Percentiles rank a stretch among this genome's conserved stretches.
Conservation (phyloP, 2,888 invertebrate genomes). For the Helobdella robusta region DNA sequence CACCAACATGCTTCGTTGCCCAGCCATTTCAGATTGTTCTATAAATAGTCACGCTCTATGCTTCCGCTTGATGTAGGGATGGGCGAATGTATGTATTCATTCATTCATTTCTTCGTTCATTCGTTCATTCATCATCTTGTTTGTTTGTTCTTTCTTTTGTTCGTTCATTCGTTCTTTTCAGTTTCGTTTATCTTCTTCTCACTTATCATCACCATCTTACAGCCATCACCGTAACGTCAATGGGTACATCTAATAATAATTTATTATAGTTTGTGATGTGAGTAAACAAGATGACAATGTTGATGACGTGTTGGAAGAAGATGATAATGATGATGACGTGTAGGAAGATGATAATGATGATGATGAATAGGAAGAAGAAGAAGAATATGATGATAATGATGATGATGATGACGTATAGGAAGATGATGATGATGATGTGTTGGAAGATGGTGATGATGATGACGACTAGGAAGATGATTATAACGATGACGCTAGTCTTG, state of each 20-base stretch:
- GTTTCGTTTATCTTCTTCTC: too few relatives aligned
- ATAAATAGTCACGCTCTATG: slow-evolving; percentile 17
- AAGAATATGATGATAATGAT: background rate
- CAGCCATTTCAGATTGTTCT: background rate
- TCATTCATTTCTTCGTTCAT: too few relatives aligned
- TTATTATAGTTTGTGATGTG: too few relatives aligned
- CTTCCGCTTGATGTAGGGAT: background rate
- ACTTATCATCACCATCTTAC: too few relatives aligned
- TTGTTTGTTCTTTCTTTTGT: too few relatives aligned
- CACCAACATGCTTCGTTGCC: slow-evolving; percentile 7
- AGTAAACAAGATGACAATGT: background rate
- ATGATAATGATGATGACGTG: background rate
- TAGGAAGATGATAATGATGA: background rate
- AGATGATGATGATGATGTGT: background rate
- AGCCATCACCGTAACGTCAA: too few relatives aligned
- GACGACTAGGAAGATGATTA: background rate
- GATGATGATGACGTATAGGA: background rate
- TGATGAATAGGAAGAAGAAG: background rate
- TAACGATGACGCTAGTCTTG: background rate
- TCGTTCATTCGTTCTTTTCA: too few relatives aligned
- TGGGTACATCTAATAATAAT: too few relatives aligned
- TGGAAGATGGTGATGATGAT: background rate
- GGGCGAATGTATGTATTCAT: too few relatives aligned
- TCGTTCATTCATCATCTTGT: too few relatives aligned
- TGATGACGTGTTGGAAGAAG: background rate